Conservation (phyloP, 1,140 invertebrate genomes). For the Ctenoplectra terminalis region DNA sequence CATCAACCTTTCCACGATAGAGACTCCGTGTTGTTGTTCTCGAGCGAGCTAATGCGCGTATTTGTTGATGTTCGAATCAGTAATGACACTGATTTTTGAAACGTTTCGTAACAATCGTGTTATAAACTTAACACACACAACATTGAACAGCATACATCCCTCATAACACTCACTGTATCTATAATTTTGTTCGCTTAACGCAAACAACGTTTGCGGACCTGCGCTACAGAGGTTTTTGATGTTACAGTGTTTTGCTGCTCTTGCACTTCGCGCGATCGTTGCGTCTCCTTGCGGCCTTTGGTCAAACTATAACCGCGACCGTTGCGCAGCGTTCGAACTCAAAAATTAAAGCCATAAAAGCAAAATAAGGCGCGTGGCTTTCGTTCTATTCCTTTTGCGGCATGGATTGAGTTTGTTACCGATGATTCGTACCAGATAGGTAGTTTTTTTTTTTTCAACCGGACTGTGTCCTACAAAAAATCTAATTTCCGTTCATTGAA, state of each 20-base stretch:
- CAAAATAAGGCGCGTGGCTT: neutral
- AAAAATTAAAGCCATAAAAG: slow-evolving; percentile 47
- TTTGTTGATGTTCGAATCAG: neutral
- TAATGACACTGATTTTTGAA: neutral
- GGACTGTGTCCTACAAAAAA: neutral
- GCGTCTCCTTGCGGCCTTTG: slow-evolving; percentile 19
- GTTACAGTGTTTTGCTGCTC: slow-evolving; percentile 15
- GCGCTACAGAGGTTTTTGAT: slow-evolving; percentile 32
- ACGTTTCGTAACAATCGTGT: slow-evolving; percentile 13
- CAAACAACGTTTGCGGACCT: slow-evolving; percentile 37
- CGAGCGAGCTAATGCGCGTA: neutral
- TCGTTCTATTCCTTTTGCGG: slow-evolving; percentile 22
- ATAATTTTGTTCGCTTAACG: slow-evolving; percentile 8
- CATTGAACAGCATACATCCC: neutral
- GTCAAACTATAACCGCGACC: neutral
- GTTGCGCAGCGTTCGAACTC: slow-evolving; percentile 44
- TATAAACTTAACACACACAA: neutral
- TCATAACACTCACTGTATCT: neutral
- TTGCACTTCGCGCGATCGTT: slow-evolving; percentile 47
- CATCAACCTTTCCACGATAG: slow-evolving; percentile 1
- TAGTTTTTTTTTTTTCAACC: neutral
- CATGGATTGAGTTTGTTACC: slow-evolving; percentile 1
- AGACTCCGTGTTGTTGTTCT: neutral
- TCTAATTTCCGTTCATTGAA: neutral
- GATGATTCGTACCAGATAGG: neutral